Percentiles rank a stretch among this genome's conserved stretches.
phyloP scores from a whole-genome alignment of 53 echinoderm and acorn worm genomes.

The Glandiceps talaboti region DNA sequence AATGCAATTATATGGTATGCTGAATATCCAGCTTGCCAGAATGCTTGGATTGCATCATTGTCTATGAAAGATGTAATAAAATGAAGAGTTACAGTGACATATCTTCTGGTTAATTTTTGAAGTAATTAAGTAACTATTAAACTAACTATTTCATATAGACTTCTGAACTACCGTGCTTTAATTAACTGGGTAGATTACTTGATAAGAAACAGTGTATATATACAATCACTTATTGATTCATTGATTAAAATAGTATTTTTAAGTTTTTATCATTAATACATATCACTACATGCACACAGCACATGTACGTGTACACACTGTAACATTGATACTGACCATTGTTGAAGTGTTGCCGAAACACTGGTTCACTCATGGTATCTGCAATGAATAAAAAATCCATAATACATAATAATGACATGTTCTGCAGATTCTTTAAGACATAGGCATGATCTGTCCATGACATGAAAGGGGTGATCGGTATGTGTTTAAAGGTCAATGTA shows the following conservation, averaged over 20 bases:
- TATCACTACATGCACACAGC: background rate
- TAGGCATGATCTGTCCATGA: no score
- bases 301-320: background rate
- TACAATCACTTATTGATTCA: background rate
- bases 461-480: no score
- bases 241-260: no score
- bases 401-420: no score
- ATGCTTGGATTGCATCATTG: background rate
- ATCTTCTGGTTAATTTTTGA: background rate
- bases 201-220: background rate
- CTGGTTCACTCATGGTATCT: background rate
- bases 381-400: background rate
- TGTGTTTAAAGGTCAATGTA: no score
- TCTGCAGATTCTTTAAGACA: no score
- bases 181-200: background rate
- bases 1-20: no score
- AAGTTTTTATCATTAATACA: background rate
- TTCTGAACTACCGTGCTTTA: no score
- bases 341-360: background rate
- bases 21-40: background rate
- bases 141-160: background rate
- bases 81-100: background rate
- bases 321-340: background rate
- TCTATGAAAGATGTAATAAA: background rate
- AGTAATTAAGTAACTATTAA: no score